Conservation (phyloP, 2,113 vertebrate genomes). For the Piliocolobus tephrosceles region DNA sequence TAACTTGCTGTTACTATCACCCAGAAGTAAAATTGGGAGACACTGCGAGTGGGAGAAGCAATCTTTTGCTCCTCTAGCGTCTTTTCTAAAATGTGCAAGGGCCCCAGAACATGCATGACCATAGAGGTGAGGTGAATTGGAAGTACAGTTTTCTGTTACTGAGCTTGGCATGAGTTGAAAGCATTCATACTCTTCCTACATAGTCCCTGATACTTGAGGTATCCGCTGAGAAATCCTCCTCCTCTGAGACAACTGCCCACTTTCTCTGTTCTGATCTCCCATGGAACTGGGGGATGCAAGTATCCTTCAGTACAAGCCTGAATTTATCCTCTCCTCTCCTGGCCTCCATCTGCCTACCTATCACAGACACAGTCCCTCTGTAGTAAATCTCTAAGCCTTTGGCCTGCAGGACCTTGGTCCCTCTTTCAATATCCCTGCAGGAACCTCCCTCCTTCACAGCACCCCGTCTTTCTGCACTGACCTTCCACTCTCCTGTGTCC, state of each 20-base stretch:
- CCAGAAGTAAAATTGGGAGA: neutral
- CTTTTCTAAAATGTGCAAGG: neutral
- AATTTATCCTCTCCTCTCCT: neutral
- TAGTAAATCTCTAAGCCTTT: neutral
- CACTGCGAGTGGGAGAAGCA: neutral
- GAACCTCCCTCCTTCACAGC: neutral
- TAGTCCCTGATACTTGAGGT: no score
- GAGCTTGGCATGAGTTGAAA: neutral
- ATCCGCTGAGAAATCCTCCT: rapidly evolving
- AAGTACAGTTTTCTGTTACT: neutral
- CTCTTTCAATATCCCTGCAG: neutral
- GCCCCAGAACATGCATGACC: neutral
- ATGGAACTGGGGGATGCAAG: neutral
- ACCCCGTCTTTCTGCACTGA: neutral
- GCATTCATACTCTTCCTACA: no score
- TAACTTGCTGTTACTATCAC: neutral
- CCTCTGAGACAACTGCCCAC: neutral
- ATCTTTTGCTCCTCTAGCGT: neutral
- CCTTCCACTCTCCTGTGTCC: neutral
- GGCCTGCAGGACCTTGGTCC: neutral
- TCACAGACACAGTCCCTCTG: neutral
- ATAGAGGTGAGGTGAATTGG: neutral
- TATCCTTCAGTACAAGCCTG: neutral
- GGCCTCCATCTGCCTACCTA: neutral
- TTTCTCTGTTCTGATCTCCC: neutral